A percentile compares a stretch with the other conserved stretches of the same genome.
phyloP scores from a whole-genome alignment of 1,140 invertebrate species.

The Muscidifurax raptorellus region DNA sequence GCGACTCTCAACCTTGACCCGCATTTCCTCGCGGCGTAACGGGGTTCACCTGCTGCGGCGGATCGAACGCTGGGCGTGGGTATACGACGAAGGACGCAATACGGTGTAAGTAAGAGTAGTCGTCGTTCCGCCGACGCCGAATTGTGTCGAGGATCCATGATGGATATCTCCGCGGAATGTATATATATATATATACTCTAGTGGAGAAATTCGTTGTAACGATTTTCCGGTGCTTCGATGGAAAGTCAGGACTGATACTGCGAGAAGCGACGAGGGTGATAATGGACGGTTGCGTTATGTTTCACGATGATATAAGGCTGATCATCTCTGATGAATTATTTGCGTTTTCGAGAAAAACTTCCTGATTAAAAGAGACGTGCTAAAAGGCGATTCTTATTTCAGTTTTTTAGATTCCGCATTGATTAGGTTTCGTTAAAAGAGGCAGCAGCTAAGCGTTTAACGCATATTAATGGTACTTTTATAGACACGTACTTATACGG shows the following conservation, averaged over 20 bases:
- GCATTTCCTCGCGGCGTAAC: slow-evolving; percentile 53
- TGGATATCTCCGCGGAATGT: slow-evolving; percentile 52
- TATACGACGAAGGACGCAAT: slow-evolving; percentile 63
- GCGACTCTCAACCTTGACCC: slow-evolving; percentile 68
- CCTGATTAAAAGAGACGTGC: no score
- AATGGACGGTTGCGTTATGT: neutral
- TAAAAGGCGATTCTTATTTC: no score
- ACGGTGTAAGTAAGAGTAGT: neutral
- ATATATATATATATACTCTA: neutral
- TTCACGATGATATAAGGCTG: no score
- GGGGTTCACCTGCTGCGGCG: neutral
- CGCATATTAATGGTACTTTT: neutral
- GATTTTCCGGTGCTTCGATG: neutral
- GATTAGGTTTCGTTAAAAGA: neutral
- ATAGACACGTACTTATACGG: neutral
- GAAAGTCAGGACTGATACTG: no score
- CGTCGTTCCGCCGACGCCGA: slow-evolving; percentile 53
- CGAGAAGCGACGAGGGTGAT: neutral
- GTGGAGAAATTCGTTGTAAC: neutral
- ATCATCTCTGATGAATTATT: no score
- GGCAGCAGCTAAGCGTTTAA: neutral
- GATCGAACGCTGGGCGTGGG: neutral
- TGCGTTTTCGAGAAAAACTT: no score
- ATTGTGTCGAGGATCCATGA: slow-evolving; percentile 68
- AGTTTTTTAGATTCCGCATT: no score